These are phyloP conservation scores for Noctilio leporinus DNA, from an alignment of 2,113 vertebrate species.

Conservation along the genomic window DNA sequence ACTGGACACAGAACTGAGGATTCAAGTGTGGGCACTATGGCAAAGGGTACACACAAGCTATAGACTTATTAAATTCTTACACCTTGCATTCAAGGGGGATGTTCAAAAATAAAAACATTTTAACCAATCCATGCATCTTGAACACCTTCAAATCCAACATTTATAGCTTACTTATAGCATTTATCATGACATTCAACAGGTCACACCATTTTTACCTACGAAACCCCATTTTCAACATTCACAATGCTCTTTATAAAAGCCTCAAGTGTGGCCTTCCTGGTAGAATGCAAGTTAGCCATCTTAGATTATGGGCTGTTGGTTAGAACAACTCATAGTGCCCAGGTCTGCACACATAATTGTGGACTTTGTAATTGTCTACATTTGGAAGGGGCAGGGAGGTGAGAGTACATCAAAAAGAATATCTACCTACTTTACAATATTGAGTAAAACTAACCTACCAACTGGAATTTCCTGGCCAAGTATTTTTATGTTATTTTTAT, in stretches of 20 bases:
- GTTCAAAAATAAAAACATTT: background rate
- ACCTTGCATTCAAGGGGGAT: background rate
- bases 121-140: background rate
- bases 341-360: background rate
- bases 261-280: background rate
- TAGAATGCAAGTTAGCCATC: background rate
- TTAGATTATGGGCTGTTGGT: background rate
- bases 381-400: background rate
- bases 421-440: background rate
- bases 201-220: background rate
- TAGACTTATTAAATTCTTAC: background rate
- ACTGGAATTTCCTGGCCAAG: background rate
- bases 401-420: background rate
- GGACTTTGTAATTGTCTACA: background rate
- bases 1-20: background rate
- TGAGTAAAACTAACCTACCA: background rate
- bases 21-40: background rate
- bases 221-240: background rate
- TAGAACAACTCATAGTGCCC: background rate
- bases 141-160: background rate
- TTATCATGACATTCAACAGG: background rate
- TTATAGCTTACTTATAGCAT: background rate
- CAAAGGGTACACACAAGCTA: background rate
- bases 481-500: constrained; percentile 10
- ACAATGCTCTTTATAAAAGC: background rate